A percentile compares a stretch with the other conserved stretches of the same genome.
Evolutionary conservation across 2,888 invertebrate genomes (phyloP).

Genomic region (Dicyrtoma fusca): DNA sequence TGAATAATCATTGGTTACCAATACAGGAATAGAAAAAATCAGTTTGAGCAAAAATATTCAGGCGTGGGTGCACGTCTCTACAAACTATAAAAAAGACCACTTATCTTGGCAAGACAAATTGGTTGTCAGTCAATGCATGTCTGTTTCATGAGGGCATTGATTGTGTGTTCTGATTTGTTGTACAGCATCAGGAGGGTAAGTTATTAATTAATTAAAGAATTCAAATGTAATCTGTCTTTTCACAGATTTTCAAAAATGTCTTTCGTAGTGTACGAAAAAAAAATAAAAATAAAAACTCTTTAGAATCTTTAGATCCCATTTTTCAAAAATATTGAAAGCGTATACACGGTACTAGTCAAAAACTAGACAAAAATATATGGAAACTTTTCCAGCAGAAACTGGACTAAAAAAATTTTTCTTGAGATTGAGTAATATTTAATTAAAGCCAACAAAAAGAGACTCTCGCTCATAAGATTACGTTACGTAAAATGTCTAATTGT

Average conservation of each 20-base stretch:
- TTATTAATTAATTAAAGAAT: background rate
- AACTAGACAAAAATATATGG: no score
- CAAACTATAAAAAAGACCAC: constrained; percentile 32
- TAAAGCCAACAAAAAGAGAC: no score
- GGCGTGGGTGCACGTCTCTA: background rate
- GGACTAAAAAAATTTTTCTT: no score
- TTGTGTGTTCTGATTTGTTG: constrained; percentile 29
- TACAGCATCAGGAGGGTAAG: background rate
- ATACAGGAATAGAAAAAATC: no score
- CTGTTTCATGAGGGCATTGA: constrained; percentile 33
- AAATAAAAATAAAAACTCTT: background rate
- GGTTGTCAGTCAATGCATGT: constrained; percentile 36
- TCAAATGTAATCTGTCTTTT: background rate
- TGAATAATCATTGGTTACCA: no score
- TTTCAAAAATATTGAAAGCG: no score
- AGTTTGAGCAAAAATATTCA: background rate
- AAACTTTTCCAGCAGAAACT: no score
- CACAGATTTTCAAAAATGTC: background rate
- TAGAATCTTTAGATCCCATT: no score
- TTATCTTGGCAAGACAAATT: constrained; percentile 35
- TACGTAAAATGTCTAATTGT: background rate
- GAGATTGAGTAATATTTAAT: no score
- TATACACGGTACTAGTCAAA: no score
- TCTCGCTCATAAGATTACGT: no score
- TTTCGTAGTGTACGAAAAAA: background rate